These are phyloP conservation scores for Aplysina aerophoba DNA, from an alignment of 37 sponge, comb jelly and placozoan genomes.

Conservation along the genomic window DNA sequence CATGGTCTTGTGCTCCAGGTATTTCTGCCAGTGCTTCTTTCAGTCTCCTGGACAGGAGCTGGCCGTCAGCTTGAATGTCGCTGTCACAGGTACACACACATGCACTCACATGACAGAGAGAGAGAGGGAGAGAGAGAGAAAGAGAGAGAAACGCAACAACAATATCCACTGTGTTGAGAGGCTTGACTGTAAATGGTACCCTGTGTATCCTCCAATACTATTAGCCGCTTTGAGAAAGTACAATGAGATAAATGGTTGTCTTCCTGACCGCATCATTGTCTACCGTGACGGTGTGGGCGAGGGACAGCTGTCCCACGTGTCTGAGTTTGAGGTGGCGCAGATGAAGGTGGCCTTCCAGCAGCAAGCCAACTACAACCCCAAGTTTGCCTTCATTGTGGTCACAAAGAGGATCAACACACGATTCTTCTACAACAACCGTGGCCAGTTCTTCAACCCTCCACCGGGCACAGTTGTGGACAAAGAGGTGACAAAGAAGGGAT, in stretches of 20 bases:
- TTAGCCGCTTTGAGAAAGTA: conserved; percentile 71
- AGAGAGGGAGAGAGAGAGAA: no score
- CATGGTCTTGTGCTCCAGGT: conserved; percentile 46
- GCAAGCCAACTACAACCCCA: conserved; percentile 69
- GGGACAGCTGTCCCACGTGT: conserved; percentile 71
- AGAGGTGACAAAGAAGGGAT: conserved; percentile 79
- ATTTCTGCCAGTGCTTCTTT: conserved; percentile 83
- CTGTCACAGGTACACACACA: conserved; percentile 20
- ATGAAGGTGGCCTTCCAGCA: conserved; percentile 53
- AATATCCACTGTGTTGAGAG: no score
- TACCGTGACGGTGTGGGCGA: conserved; percentile 99
- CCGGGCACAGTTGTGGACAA: conserved; percentile 95
- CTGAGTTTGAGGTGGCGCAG: conserved; percentile 81
- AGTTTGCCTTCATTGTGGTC: conserved; percentile 90
- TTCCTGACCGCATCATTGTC: conserved; percentile 93
- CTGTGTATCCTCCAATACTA: no score
- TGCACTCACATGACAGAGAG: no score
- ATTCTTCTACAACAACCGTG: conserved; percentile 39
- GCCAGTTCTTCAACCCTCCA: conserved; percentile 73
- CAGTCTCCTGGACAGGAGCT: conserved; percentile 93
- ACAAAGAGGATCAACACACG: conserved; percentile 94
- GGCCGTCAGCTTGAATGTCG: conserved; percentile 69
- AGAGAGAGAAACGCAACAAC: no score
- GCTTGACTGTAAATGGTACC: no score
- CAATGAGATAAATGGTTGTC: conserved; percentile 62